Base-by-base conservation (phyloP, 1,140 invertebrate genomes). In the Carcinoscorpius rotundicauda region DNA sequence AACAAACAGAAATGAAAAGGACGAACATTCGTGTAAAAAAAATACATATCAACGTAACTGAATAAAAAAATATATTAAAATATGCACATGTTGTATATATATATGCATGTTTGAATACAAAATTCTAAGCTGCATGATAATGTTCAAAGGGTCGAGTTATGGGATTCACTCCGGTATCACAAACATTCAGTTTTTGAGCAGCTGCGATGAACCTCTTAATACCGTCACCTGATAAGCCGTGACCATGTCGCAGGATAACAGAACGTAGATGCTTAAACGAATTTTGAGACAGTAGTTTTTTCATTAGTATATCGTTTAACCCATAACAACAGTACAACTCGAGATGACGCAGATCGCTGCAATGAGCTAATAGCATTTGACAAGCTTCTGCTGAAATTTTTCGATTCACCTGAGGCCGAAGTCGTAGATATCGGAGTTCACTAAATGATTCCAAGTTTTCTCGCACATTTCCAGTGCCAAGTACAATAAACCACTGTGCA, bases 261-360 rank as follows among this genome's bases (percentile, higher is more conserved):
- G 62, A 68, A 51, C 65, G 61, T 4, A 72, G 55, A 6, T 65
- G 49, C 3, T 52, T 56, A 48, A 72, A 66, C 6, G 55, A 50
- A 63, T 72, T 71, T n/a, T 50, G 65, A 64, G 65, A 62, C n/a
- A 64, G 57, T 29, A 72, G 50, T 64, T 67, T 58, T n/a, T 9
- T 51, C 3, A 71, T 60, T 4, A 66, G 49, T 49, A 52, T 11
- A 50, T 72, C 71, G 11, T 61, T 71, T 10, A 72, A 59, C 29
- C 69, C 67, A 55, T 61, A 66, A 65, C 71, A 71, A 60, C 66
- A 69, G 52, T 71, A 72, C 51, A 72, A 63, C 56, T 72, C 71
- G 11, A 71, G 59, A 51, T 69, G 67, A 49, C 65, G 57, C 5
- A 72, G 58, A 8, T 64, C 52, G 5, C 62, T 57, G 10, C 64